These are phyloP conservation scores for Ecdyonurus torrentis DNA, from an alignment of 2,888 invertebrate species.

Conservation along the genomic window DNA sequence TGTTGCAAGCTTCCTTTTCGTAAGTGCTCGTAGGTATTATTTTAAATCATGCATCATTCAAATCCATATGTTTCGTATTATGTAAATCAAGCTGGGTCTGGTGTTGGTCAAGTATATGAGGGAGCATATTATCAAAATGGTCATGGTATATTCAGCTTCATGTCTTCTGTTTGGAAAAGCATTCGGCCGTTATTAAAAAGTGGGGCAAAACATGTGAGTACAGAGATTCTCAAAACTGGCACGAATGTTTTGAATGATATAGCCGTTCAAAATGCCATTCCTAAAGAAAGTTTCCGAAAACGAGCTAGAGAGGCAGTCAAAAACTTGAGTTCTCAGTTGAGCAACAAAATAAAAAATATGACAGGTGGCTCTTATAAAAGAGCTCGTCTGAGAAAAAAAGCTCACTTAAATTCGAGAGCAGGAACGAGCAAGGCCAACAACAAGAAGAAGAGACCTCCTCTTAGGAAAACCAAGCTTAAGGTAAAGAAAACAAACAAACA, in stretches of 20 bases:
- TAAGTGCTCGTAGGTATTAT: neutral
- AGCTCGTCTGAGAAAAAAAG: neutral
- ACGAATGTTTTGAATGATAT: constrained; percentile 4
- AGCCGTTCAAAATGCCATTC: neutral
- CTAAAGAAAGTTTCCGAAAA: neutral
- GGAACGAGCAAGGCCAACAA: neutral
- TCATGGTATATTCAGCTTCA: constrained; percentile 2
- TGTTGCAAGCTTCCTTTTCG: constrained; percentile 1
- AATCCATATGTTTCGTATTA: constrained; percentile 1
- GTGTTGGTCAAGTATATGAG: neutral
- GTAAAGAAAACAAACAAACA: no score
- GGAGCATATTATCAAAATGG: constrained; percentile 3
- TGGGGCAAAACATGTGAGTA: constrained; percentile 9
- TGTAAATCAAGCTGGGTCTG: constrained; percentile 1
- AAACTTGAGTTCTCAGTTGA: neutral
- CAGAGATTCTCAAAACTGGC: constrained; percentile 5
- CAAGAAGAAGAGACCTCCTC: neutral
- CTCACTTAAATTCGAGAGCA: neutral
- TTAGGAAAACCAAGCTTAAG: no score
- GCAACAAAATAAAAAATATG: neutral
- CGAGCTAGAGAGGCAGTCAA: neutral
- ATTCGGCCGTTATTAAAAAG: constrained; percentile 9
- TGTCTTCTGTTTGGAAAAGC: neutral
- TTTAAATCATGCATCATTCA: neutral
- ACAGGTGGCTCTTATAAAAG: neutral